Evolutionary conservation across 30 jellyfish, hydroid and myxozoan genomes (phyloP).

Genomic region (Aurelia sp.): DNA sequence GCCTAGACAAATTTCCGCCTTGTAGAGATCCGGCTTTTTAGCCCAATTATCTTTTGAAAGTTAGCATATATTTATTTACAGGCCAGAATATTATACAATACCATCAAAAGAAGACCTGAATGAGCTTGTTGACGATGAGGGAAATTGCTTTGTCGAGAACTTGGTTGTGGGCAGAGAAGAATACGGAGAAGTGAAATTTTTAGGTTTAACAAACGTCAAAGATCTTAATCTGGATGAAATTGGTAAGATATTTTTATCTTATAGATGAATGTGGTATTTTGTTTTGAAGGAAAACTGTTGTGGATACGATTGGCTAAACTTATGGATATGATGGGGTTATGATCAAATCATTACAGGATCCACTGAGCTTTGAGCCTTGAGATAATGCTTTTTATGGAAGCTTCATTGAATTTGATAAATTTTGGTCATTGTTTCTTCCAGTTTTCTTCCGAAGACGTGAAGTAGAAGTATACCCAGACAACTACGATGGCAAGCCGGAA

Average conservation of each 20-base stretch:
- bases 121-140: slow-evolving; percentile 49
- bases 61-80: neutral
- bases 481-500: slow-evolving; percentile 84
- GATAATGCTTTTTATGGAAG: no score
- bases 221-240: slow-evolving; percentile 87
- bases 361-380: no score
- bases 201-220: slow-evolving; percentile 84
- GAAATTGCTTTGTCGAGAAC: slow-evolving; percentile 72
- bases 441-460: slow-evolving; percentile 92
- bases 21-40: neutral
- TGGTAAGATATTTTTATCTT: slow-evolving; percentile 42
- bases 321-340: no score
- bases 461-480: slow-evolving; percentile 96
- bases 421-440: slow-evolving; percentile 15
- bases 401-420: neutral
- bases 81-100: slow-evolving; percentile 91
- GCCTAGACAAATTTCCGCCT: neutral
- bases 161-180: slow-evolving; percentile 96
- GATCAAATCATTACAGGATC: no score
- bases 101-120: slow-evolving; percentile 82
- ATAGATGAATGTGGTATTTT: no score
- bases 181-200: slow-evolving; percentile 94
- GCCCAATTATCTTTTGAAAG: neutral
- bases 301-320: no score
- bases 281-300: no score